These are phyloP conservation scores for Gymnosoma rotundatum DNA, from an alignment of 2,888 invertebrate genomes.

Conservation along the genomic window DNA sequence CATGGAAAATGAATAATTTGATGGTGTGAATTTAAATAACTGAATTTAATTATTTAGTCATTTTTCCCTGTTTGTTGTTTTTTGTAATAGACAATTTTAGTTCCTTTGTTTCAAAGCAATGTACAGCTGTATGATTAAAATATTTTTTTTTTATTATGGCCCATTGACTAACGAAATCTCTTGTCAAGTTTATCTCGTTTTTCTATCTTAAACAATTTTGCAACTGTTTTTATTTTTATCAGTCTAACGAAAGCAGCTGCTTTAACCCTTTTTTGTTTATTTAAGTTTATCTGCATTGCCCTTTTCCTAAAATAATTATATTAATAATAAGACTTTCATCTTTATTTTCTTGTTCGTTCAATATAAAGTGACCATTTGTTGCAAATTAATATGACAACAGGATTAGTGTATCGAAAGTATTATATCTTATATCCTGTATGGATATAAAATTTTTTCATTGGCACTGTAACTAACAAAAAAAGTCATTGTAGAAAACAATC, in stretches of 20 bases:
- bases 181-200: slow-evolving; percentile 61
- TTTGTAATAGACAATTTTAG: slow-evolving; percentile 7
- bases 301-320: slow-evolving; percentile 21
- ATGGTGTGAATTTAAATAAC: too few species aligned
- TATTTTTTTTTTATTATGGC: slow-evolving; percentile 1
- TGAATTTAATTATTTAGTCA: too few species aligned
- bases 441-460: slow-evolving; percentile 2
- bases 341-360: slow-evolving; percentile 23
- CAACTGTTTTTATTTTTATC: slow-evolving; percentile 60
- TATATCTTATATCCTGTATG: slow-evolving; percentile 42
- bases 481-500: slow-evolving; percentile 57
- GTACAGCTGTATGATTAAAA: slow-evolving; percentile 18
- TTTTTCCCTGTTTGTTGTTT: too few species aligned
- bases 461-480: not conserved
- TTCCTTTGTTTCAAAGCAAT: not conserved
- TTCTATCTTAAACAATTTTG: slow-evolving; percentile 57
- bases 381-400: slow-evolving; percentile 73
- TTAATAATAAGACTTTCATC: slow-evolving; percentile 55
- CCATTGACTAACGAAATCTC: slow-evolving; percentile 44
- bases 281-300: slow-evolving; percentile 26
- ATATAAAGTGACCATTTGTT: slow-evolving; percentile 73
- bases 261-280: slow-evolving; percentile 62
- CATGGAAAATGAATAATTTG: too few species aligned
- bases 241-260: slow-evolving; percentile 30
- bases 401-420: slow-evolving; percentile 65